A percentile compares a stretch with the other conserved stretches of the same genome.
These are phyloP conservation scores for Cercopithecus mona DNA, from an alignment of 2,113 vertebrate genomes.

Conservation along the genomic window DNA sequence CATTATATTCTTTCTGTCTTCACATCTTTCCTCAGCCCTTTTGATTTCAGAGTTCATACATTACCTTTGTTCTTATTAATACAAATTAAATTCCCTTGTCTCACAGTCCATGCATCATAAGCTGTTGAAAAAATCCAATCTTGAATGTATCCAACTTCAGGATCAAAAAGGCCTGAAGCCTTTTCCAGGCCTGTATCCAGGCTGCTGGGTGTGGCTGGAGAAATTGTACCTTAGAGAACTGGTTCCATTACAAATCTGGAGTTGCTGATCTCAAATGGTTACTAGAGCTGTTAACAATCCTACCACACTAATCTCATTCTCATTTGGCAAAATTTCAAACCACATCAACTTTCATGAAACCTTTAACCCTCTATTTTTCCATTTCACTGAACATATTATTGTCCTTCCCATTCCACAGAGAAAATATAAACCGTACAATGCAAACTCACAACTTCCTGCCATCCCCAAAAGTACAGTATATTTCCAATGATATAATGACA, in stretches of 20 bases:
- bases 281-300: neutral
- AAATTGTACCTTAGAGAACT: neutral
- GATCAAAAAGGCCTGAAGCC: neutral
- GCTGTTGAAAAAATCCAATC: neutral
- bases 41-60: neutral
- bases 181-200: neutral
- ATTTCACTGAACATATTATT: conserved; percentile 23
- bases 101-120: neutral
- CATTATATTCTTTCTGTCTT: neutral
- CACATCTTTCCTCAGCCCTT: neutral
- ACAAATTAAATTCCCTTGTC: neutral
- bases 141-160: neutral
- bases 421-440: neutral
- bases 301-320: neutral
- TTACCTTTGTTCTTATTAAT: conserved; percentile 16
- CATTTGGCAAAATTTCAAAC: conserved; percentile 19
- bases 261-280: neutral
- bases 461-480: neutral
- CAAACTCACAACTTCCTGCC: neutral
- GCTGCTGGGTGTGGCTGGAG: neutral
- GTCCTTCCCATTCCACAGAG: neutral
- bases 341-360: neutral
- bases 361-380: neutral
- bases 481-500: neutral
- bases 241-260: neutral